phyloP scores from a whole-genome alignment of 2,888 invertebrate species.

The Halictus ligatus region DNA sequence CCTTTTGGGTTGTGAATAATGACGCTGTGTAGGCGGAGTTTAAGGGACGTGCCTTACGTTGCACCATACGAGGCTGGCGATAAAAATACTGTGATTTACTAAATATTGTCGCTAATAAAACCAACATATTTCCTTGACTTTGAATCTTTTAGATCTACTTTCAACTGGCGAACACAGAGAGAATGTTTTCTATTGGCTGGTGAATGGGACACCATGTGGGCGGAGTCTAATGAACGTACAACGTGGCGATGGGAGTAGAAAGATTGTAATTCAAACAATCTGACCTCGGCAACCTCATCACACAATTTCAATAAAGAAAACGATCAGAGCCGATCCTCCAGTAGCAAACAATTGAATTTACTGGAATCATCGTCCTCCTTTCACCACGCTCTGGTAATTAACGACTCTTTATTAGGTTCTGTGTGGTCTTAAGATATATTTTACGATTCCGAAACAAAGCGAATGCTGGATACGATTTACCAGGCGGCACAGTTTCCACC shows the following conservation, averaged over 20 bases:
- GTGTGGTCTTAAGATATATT: constrained; percentile 5
- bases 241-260: too few relatives aligned
- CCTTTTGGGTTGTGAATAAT: not conserved
- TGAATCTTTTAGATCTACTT: too few relatives aligned
- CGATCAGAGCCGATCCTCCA: not conserved
- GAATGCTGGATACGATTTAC: not conserved
- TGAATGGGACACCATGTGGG: too few relatives aligned
- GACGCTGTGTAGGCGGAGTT: not conserved
- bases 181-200: too few relatives aligned
- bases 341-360: not conserved
- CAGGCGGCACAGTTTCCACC: constrained; percentile 1
- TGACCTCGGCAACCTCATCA: not conserved
- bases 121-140: too few relatives aligned
- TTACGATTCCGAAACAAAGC: not conserved
- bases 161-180: too few relatives aligned
- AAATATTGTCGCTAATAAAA: too few relatives aligned
- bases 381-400: not conserved
- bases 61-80: too few relatives aligned
- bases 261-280: not conserved
- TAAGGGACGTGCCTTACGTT: too few relatives aligned
- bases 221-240: too few relatives aligned
- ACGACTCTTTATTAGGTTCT: not conserved
- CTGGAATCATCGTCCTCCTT: not conserved
- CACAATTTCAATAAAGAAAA: not conserved
- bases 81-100: too few relatives aligned